These are phyloP conservation scores for Acanthaster planci DNA, from an alignment of 35 echinoderm and acorn worm species.

Conservation along the genomic window DNA sequence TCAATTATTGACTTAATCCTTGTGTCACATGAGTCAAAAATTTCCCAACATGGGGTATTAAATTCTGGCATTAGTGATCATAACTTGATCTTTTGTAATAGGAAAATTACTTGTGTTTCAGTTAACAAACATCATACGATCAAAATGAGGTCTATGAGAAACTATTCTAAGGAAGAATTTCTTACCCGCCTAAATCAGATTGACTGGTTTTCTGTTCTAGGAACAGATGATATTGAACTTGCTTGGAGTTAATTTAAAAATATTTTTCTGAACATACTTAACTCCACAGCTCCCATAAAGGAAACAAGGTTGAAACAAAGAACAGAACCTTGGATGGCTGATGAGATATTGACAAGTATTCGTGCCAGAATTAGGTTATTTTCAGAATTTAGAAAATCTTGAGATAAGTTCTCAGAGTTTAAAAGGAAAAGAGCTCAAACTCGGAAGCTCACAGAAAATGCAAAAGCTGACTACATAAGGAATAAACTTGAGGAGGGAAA, in stretches of 20 bases:
- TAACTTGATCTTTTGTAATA: background rate
- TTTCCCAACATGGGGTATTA: background rate
- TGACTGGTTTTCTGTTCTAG: background rate
- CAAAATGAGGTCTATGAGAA: background rate
- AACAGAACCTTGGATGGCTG: background rate
- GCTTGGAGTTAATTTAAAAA: background rate
- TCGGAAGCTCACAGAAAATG: no score
- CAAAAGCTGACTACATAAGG: no score
- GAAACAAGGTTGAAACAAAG: constrained; percentile 12
- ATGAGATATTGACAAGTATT: constrained; percentile 31
- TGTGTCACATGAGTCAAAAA: constrained; percentile 5
- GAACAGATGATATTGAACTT: background rate
- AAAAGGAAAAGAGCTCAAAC: no score
- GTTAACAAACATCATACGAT: background rate
- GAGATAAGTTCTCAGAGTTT: no score
- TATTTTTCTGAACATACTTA: background rate
- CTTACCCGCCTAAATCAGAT: background rate
- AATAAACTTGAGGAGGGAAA: no score
- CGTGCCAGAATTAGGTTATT: background rate
- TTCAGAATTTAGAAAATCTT: no score
- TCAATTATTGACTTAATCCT: no score
- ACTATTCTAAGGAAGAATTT: background rate
- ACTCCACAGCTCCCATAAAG: background rate
- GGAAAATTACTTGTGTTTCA: background rate
- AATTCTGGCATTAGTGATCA: constrained; percentile 5